phyloP scores from a whole-genome alignment of 2,797 vertebrate genomes.

The Caiman crocodilus region DNA sequence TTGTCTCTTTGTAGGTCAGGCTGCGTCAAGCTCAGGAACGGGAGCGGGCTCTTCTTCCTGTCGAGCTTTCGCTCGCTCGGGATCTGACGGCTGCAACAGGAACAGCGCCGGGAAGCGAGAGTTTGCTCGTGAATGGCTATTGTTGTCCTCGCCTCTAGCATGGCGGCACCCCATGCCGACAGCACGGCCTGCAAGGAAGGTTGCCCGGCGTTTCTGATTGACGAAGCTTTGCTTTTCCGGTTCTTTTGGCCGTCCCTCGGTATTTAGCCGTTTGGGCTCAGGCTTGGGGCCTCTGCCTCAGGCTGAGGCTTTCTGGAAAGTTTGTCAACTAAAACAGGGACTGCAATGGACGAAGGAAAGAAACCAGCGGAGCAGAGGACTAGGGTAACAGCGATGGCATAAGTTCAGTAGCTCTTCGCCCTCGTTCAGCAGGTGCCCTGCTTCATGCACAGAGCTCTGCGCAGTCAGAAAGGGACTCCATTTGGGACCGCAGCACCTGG shows the following conservation, averaged over 20 bases:
- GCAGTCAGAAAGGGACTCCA: too few relatives aligned
- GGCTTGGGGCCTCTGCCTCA: neutral
- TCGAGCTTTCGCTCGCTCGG: neutral
- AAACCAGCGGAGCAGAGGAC: too few relatives aligned
- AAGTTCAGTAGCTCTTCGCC: too few relatives aligned
- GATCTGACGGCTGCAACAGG: neutral
- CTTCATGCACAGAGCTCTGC: too few relatives aligned
- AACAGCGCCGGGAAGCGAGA: neutral
- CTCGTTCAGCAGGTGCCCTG: too few relatives aligned
- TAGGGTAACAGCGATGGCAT: too few relatives aligned
- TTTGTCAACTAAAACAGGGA: too few relatives aligned
- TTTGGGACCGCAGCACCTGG: too few relatives aligned
- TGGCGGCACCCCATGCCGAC: accelerated
- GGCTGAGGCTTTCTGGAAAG: too few relatives aligned
- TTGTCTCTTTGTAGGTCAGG: neutral
- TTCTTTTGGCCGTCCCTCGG: neutral
- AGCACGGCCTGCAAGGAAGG: accelerated
- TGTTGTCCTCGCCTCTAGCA: neutral
- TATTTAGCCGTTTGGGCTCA: neutral
- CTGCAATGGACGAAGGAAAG: too few relatives aligned
- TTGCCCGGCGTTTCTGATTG: too few relatives aligned
- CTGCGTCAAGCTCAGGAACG: neutral
- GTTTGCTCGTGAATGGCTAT: neutral
- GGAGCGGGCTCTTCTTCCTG: neutral
- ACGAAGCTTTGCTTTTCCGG: too few relatives aligned